A percentile compares a stretch with the other conserved stretches of the same genome.
Conservation (phyloP, 2,888 invertebrate genomes). For the Cantharis nigra region DNA sequence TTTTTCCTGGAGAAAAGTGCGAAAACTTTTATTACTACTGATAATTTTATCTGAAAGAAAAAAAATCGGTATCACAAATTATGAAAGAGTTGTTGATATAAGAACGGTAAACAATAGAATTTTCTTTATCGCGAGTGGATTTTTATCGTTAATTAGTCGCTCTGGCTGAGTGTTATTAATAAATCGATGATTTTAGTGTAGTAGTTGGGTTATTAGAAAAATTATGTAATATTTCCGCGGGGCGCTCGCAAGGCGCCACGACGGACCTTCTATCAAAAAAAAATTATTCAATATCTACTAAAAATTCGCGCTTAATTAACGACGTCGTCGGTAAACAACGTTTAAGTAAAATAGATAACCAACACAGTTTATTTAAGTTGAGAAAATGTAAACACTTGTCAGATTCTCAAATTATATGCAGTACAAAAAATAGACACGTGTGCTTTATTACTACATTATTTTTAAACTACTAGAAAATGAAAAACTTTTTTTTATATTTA, state of each 20-base stretch:
- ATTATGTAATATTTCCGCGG: conserved; percentile 1
- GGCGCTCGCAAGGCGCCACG: background rate
- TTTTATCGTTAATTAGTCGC: conserved; percentile 13
- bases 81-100: conserved; percentile 14
- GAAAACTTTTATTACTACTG: background rate
- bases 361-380: background rate
- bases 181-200: background rate
- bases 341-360: background rate
- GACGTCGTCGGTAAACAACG: background rate
- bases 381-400: background rate
- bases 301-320: background rate
- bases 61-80: conserved; percentile 16
- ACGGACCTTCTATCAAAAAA: background rate
- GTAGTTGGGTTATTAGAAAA: background rate
- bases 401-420: background rate
- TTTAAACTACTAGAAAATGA: background rate
- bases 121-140: conserved; percentile 18
- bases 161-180: conserved; percentile 11
- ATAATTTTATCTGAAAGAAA: conserved; percentile 9
- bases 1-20: background rate
- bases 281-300: background rate
- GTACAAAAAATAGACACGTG: background rate
- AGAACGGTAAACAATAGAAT: conserved; percentile 19
- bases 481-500: background rate
- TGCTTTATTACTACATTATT: background rate